Evolutionary conservation across 2,888 invertebrate genomes (phyloP).

Genomic region (Theretra japonica): DNA sequence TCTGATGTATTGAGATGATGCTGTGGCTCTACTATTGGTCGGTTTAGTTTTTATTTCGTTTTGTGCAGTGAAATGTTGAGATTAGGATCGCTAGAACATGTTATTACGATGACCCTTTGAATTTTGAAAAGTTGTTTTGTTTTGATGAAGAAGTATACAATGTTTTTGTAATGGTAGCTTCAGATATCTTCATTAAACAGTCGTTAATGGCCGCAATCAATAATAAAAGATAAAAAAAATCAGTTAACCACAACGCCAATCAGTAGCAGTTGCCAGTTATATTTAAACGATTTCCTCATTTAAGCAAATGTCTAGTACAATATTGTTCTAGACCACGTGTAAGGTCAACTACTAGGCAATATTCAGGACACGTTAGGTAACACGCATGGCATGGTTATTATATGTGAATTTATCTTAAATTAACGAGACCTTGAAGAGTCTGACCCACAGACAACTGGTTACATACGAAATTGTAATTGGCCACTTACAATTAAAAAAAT

Average conservation of each 20-base stretch:
- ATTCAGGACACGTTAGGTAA: neutral
- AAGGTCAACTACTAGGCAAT: slow-evolving; percentile 19
- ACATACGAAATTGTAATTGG: no score
- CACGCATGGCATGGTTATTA: neutral
- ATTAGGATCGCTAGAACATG: neutral
- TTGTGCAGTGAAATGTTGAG: neutral
- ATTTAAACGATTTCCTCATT: slow-evolving; percentile 24
- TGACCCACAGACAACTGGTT: neutral
- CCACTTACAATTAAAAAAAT: no score
- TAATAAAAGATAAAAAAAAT: neutral
- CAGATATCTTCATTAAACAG: no score
- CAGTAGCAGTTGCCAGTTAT: neutral
- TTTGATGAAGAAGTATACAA: no score
- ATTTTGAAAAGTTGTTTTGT: neutral
- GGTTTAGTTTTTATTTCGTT: neutral
- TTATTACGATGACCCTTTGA: neutral
- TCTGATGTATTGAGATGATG: slow-evolving; percentile 16
- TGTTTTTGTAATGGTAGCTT: neutral
- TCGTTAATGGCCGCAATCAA: neutral
- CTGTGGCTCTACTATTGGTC: neutral
- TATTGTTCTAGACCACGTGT: neutral
- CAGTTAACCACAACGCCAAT: slow-evolving; percentile 4
- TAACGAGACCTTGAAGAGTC: neutral
- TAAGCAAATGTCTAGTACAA: slow-evolving; percentile 1
- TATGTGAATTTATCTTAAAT: neutral